Evolutionary conservation across 2,113 vertebrate genomes (phyloP).

Genomic region (Mormyrus iriodes): DNA sequence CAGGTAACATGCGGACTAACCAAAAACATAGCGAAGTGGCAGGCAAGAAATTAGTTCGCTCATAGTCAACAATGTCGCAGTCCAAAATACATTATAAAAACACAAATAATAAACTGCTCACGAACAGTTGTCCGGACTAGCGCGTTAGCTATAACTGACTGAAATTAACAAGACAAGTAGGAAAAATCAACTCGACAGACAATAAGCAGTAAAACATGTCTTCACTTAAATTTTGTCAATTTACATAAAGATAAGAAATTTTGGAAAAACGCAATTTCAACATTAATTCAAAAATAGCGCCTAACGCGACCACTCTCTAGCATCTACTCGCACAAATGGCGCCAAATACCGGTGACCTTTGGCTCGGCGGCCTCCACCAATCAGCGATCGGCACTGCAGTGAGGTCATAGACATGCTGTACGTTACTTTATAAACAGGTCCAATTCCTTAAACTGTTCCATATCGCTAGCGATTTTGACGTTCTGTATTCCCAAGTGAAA

Average conservation of each 20-base stretch:
- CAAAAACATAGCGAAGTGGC: background rate
- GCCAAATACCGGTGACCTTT: slow-evolving; percentile 55
- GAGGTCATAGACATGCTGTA: background rate
- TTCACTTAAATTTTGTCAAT: background rate
- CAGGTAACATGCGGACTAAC: background rate
- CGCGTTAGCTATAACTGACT: background rate
- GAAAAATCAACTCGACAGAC: background rate
- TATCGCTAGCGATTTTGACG: background rate
- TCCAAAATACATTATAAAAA: background rate
- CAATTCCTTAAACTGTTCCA: background rate
- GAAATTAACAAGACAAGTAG: background rate
- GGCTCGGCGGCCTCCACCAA: slow-evolving; percentile 39
- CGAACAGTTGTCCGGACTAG: background rate
- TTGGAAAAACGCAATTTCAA: background rate
- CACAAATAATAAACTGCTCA: background rate
- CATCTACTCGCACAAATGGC: slow-evolving; percentile 41
- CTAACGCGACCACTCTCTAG: background rate
- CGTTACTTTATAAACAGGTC: background rate
- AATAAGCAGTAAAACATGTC: background rate
- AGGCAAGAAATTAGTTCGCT: background rate
- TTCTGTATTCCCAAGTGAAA: background rate
- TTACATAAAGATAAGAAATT: background rate
- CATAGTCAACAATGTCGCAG: background rate
- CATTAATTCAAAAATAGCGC: slow-evolving; percentile 17
- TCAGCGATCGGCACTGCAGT: slow-evolving; percentile 22